A percentile compares a stretch with the other conserved stretches of the same genome.
Evolutionary conservation across 2,797 vertebrate species (phyloP).

Genomic region (Halcyon leucocephala): DNA sequence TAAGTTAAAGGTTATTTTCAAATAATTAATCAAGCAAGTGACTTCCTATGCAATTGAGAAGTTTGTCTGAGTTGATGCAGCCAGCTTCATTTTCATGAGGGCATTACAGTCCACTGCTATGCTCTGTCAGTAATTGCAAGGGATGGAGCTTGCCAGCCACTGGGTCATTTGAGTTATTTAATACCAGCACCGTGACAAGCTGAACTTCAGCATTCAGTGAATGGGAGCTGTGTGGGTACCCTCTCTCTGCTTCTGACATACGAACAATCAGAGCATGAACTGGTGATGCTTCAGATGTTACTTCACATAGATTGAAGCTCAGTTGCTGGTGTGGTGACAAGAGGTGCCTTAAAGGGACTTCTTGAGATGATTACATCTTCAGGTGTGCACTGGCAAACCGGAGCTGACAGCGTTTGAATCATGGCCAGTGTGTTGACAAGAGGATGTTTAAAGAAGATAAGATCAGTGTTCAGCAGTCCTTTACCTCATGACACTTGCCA

Average conservation of each 20-base stretch:
- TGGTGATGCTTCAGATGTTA: neutral
- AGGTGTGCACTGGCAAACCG: neutral
- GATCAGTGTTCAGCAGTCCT: neutral
- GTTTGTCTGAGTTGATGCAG: conserved; percentile 4
- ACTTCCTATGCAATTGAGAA: neutral
- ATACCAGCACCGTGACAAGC: neutral
- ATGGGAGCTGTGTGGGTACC: neutral
- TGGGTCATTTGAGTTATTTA: conserved; percentile 5
- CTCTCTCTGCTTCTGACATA: neutral
- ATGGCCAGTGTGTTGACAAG: neutral
- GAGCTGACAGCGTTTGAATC: neutral
- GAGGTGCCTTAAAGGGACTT: neutral
- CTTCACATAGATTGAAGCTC: neutral
- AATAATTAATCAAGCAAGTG: conserved; percentile 31
- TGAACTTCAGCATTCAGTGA: neutral
- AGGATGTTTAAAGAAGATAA: neutral
- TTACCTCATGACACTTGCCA: neutral
- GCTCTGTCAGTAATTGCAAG: conserved; percentile 21
- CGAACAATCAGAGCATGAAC: neutral
- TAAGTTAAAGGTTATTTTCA: conserved; percentile 38
- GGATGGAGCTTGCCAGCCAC: conserved; percentile 9
- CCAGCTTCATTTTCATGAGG: conserved; percentile 24
- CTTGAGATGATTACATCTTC: neutral
- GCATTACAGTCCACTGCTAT: neutral
- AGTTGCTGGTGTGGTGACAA: neutral